Conservation (phyloP, 2,888 invertebrate species). For the Synanthedon tipuliformis region DNA sequence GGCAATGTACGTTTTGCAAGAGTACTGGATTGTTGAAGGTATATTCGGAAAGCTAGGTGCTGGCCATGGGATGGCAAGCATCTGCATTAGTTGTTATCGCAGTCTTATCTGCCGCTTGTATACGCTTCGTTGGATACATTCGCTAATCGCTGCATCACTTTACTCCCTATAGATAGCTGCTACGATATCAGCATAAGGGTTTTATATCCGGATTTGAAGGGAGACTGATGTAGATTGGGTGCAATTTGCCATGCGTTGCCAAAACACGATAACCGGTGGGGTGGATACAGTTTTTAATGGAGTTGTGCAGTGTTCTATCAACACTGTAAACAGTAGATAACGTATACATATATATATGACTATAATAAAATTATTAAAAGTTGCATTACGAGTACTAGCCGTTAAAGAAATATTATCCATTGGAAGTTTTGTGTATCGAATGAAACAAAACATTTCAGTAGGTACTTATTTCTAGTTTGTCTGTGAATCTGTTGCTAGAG, state of each 20-base stretch:
- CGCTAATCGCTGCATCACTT: slow-evolving; percentile 53
- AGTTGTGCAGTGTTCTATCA: neutral
- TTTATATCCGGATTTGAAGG: slow-evolving; percentile 45
- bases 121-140: slow-evolving; percentile 43
- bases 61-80: slow-evolving; percentile 11
- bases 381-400: no score
- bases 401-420: no score
- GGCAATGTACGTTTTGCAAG: slow-evolving; percentile 36
- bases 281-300: slow-evolving; percentile 8
- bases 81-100: slow-evolving; percentile 37
- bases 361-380: no score
- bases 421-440: no score
- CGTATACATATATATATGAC: no score
- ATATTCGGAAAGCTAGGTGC: slow-evolving; percentile 6
- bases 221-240: slow-evolving; percentile 40
- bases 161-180: slow-evolving; percentile 44
- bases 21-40: slow-evolving; percentile 6
- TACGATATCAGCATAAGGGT: slow-evolving; percentile 43
- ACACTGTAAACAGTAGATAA: neutral
- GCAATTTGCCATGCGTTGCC: slow-evolving; percentile 50
- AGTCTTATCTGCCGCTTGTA: slow-evolving; percentile 32
- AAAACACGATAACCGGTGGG: slow-evolving; percentile 36
- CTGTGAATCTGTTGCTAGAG: no score
- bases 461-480: no score
- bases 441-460: no score